Percentiles rank a stretch among this genome's conserved stretches.
Evolutionary conservation across 2,797 vertebrate species (phyloP).

Genomic region (Buceros bicornis): DNA sequence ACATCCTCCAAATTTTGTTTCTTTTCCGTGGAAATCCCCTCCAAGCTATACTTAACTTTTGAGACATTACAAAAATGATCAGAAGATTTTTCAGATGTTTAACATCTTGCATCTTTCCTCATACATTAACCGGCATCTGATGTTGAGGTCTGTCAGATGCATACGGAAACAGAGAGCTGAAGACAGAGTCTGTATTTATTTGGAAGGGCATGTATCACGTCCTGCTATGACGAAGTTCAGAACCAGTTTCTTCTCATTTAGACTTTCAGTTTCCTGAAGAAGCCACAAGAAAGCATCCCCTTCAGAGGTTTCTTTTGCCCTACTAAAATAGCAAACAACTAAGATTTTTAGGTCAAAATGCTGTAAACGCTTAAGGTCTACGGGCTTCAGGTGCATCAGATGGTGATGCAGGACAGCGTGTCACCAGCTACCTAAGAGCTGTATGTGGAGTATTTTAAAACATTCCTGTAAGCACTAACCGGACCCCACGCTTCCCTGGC

Average conservation of each 20-base stretch:
- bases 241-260: background rate
- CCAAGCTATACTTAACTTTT: slow-evolving; percentile 36
- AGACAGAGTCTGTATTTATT: background rate
- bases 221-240: background rate
- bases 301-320: background rate
- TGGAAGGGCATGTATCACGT: background rate
- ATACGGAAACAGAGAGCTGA: background rate
- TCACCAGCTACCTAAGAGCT: background rate
- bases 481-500: background rate
- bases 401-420: background rate
- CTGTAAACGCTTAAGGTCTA: background rate
- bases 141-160: background rate
- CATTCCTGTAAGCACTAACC: background rate
- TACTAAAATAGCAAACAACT: background rate
- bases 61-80: slow-evolving; percentile 40
- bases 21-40: slow-evolving; percentile 50
- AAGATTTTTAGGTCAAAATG: background rate
- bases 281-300: background rate
- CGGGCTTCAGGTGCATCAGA: background rate
- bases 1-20: slow-evolving; percentile 31
- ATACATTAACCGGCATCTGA: background rate
- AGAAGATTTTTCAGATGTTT: slow-evolving; percentile 40
- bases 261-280: background rate
- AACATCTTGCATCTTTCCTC: background rate
- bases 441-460: fast-evolving